A percentile compares a stretch with the other conserved stretches of the same genome.
Conservation (phyloP, 2,113 vertebrate species). For the Eclectus roratus region DNA sequence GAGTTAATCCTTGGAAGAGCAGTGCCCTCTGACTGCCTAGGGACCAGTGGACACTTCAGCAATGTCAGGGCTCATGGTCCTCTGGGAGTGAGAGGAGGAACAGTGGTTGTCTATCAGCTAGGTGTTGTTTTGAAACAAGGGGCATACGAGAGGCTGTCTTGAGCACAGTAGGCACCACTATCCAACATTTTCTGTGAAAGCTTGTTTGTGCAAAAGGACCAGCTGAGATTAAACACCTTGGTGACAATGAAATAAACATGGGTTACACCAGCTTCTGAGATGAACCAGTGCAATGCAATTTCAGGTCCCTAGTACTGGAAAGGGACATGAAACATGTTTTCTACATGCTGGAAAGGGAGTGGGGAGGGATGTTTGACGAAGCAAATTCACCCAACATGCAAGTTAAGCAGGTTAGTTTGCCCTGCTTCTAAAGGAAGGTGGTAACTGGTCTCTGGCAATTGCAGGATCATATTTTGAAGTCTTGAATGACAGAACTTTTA, state of each 20-base stretch:
- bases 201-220: background rate
- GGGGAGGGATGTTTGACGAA: background rate
- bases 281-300: background rate
- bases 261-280: background rate
- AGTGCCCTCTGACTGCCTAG: background rate
- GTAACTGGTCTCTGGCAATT: background rate
- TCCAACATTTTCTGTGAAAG: background rate
- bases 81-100: background rate
- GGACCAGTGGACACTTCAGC: background rate
- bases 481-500: background rate
- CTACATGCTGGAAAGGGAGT: background rate
- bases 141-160: background rate
- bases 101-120: background rate
- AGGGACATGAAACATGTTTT: background rate
- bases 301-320: background rate
- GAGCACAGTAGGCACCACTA: background rate
- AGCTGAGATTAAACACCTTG: background rate
- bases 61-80: background rate
- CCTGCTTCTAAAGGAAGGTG: background rate
- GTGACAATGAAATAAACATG: background rate
- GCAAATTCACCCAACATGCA: background rate
- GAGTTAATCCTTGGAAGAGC: background rate
- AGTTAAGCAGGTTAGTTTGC: background rate
- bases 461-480: background rate
- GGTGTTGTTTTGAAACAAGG: background rate